phyloP scores from a whole-genome alignment of 1,140 invertebrate species.

The Drosophila jambulina region DNA sequence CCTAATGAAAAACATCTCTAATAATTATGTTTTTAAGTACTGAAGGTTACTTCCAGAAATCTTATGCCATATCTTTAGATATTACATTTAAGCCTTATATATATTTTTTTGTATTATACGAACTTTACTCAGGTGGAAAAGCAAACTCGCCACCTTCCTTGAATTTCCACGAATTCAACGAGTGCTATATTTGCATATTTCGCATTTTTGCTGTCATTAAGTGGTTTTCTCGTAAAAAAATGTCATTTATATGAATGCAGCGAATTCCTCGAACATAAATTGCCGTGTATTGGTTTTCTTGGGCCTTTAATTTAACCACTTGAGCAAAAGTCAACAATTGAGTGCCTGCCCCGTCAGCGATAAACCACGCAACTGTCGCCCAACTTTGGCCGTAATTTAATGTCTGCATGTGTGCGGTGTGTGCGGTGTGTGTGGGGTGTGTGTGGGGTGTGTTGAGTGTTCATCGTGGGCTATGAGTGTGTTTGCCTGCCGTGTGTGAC shows the following conservation, averaged over 20 bases:
- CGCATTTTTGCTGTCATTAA: neutral
- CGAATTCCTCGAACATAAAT: constrained; percentile 25
- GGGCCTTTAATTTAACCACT: constrained; percentile 67
- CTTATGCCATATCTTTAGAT: neutral
- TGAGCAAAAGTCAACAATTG: constrained; percentile 78
- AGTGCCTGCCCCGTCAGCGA: constrained; percentile 71
- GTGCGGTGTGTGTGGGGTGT: constrained; percentile 1
- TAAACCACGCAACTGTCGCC: constrained; percentile 83
- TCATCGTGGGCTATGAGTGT: constrained; percentile 11
- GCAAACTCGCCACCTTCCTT: neutral
- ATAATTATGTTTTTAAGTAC: neutral
- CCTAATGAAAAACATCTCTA: neutral
- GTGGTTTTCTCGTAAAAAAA: constrained; percentile 1
- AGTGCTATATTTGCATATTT: neutral
- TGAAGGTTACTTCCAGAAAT: neutral
- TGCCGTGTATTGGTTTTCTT: constrained; percentile 30
- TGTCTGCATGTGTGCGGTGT: constrained; percentile 49
- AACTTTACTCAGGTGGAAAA: neutral
- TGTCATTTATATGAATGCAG: constrained; percentile 1
- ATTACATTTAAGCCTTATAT: neutral
- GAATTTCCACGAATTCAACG: no score
- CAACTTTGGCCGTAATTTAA: constrained; percentile 82
- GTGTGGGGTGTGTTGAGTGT: constrained; percentile 26
- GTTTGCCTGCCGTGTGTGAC: constrained; percentile 39
- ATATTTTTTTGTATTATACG: neutral